A percentile compares a stretch with the other conserved stretches of the same genome.
These are phyloP conservation scores for Hydrotaea cyrtoneurina DNA, from an alignment of 2,888 invertebrate genomes.

Conservation along the genomic window DNA sequence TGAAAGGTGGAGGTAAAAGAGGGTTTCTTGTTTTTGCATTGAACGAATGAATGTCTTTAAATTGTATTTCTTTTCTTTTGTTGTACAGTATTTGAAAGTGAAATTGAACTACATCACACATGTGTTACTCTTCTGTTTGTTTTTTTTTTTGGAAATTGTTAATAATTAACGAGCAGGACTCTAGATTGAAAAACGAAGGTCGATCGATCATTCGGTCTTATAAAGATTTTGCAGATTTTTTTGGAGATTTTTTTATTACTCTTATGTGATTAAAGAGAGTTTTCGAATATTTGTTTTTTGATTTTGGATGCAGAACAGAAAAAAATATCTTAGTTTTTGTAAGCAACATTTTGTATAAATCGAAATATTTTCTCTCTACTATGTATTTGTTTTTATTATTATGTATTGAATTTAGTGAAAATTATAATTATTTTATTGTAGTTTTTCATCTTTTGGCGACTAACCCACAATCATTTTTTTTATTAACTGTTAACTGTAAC, in stretches of 20 bases:
- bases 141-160: slow-evolving; percentile 1
- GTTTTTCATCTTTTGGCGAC: neutral
- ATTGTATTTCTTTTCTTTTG: neutral
- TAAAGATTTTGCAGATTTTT: neutral
- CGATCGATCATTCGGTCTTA: neutral
- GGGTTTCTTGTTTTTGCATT: slow-evolving; percentile 18
- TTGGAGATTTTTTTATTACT: neutral
- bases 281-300: neutral
- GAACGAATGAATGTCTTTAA: neutral
- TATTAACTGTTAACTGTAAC: neutral
- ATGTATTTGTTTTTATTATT: slow-evolving; percentile 18
- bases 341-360: slow-evolving; percentile 25
- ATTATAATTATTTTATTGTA: neutral
- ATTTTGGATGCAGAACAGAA: neutral
- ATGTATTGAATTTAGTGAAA: neutral
- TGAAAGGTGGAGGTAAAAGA: slow-evolving; percentile 25
- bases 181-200: neutral
- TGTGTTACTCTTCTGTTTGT: slow-evolving; percentile 11
- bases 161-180: slow-evolving; percentile 7
- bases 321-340: neutral
- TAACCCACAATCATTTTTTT: slow-evolving; percentile 1
- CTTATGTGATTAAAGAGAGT: neutral
- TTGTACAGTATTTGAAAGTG: neutral
- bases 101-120: slow-evolving; percentile 21
- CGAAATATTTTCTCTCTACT: neutral